Conservation (phyloP, 2,113 vertebrate species). For the Chaetops frenatus region DNA sequence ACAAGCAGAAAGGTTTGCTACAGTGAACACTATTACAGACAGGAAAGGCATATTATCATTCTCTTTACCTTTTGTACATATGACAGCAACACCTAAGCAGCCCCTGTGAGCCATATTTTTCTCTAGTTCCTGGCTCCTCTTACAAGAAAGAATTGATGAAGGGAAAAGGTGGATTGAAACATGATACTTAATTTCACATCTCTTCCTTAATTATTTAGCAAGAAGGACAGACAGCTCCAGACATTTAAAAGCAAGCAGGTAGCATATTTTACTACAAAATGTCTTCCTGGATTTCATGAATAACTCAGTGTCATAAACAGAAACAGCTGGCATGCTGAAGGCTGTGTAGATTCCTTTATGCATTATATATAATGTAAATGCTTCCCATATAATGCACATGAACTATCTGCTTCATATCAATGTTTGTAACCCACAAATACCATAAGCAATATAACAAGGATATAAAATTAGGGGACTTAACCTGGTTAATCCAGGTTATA, state of each 20-base stretch:
- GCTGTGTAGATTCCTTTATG: constrained; percentile 54
- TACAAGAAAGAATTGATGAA: constrained; percentile 5
- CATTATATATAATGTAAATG: constrained; percentile 45
- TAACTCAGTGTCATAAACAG: constrained; percentile 63
- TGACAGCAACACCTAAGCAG: constrained; percentile 13
- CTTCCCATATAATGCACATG: background rate
- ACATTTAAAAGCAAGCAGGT: constrained; percentile 51
- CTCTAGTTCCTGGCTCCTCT: background rate
- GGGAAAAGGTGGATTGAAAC: constrained; percentile 7
- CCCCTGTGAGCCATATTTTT: constrained; percentile 23
- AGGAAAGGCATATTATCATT: constrained; percentile 49
- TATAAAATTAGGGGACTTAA: background rate
- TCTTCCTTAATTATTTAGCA: constrained; percentile 50
- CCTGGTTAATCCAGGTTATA: constrained; percentile 1
- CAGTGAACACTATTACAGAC: constrained; percentile 53
- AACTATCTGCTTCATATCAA: background rate
- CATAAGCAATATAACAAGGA: background rate
- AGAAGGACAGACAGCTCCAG: background rate
- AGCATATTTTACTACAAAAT: constrained; percentile 58
- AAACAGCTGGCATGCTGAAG: constrained; percentile 66
- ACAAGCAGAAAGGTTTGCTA: constrained; percentile 64
- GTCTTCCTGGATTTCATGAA: constrained; percentile 51
- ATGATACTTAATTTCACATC: constrained; percentile 15
- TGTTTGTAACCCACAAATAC: background rate
- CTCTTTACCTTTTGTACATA: constrained; percentile 30